These are phyloP conservation scores for Hepsetus odoe DNA, from an alignment of 2,113 vertebrate genomes.

Conservation along the genomic window DNA sequence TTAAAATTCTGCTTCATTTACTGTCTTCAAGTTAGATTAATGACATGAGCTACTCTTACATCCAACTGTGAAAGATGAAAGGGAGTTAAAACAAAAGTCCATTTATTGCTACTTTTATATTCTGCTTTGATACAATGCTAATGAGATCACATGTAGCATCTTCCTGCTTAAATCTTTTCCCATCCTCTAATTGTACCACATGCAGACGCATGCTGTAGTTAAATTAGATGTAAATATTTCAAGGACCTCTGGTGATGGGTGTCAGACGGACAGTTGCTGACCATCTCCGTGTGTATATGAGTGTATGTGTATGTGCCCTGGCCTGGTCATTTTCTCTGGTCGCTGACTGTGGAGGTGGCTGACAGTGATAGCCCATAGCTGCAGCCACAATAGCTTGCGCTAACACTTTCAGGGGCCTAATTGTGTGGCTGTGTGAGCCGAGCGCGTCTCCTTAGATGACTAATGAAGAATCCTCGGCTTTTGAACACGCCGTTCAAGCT, in stretches of 20 bases:
- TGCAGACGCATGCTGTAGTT: constrained; percentile 62
- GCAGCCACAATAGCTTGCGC: constrained; percentile 30
- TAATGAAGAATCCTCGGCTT: constrained; percentile 74
- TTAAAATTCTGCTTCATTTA: constrained; percentile 71
- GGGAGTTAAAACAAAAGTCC: constrained; percentile 72
- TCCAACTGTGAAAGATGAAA: constrained; percentile 75
- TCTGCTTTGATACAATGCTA: constrained; percentile 75
- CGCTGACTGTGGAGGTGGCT: constrained; percentile 17
- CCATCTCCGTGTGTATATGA: not conserved
- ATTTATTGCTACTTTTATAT: constrained; percentile 74
- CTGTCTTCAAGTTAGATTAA: constrained; percentile 71
- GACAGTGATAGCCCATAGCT: constrained; percentile 36
- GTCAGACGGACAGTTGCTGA: not conserved
- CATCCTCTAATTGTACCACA: constrained; percentile 71
- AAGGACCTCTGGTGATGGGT: constrained; percentile 5
- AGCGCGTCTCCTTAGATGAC: constrained; percentile 57
- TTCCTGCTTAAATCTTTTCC: constrained; percentile 68
- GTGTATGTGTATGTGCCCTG: not conserved
- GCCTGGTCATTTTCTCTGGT: constrained; percentile 40
- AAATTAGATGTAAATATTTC: constrained; percentile 49
- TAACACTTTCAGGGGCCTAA: constrained; percentile 56
- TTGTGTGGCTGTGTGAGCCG: constrained; percentile 61
- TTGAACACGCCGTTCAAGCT: constrained; percentile 71
- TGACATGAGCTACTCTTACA: constrained; percentile 72
- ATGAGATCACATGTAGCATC: constrained; percentile 73